Base-by-base conservation (phyloP, 30 jellyfish, hydroid and myxozoan genomes). In the Turritopsis rubra region DNA sequence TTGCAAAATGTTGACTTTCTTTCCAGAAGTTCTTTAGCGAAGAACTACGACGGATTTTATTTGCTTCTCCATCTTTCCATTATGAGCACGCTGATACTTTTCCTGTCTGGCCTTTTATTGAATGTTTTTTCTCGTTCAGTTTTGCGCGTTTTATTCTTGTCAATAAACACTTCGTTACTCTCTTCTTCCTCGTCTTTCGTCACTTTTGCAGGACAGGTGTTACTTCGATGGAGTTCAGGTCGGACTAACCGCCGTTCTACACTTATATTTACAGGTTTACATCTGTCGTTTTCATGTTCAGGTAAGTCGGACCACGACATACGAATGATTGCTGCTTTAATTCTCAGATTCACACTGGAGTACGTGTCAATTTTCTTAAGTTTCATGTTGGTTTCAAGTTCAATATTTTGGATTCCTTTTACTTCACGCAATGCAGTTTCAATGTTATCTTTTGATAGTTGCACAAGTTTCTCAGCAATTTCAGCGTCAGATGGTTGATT, bases 1-100 rank as follows among this genome's bases (percentile, higher is more conserved):
- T 85, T 22, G 97, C 95, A 70, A 91, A 87, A 81, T 78, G 95
- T 54, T 79, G 91, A 23, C 90, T 84, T 54, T 91, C 97, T 60
- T 53, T 53, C 89, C 95, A 81, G 52, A 53, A 70, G 27, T 80
- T 27, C 65, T 52, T 80, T 22, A 53, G 25, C 28, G 85, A 77
- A 3, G 85, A 26, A 8, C 72, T 77, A 1, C 71, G 66, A 5
- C 85, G 72, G 21, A 77, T 16, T 1, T 77, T 77, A n/a, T 18
- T 29, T 60, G 0, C 71, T 72, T 19, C 71, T 77, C 85, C 85
- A 77, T 0, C 28, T 77, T 28, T 77, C 85, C 21, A 30, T 30
- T 0, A 77, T 52, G 23, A 77, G n/a, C n/a, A 60, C 73, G 0
- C 73, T 77, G 28, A 77, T 22, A 53, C 85, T 77, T 7, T 77